phyloP scores from a whole-genome alignment of 2,797 vertebrate genomes.

The Eleutherodactylus coqui region DNA sequence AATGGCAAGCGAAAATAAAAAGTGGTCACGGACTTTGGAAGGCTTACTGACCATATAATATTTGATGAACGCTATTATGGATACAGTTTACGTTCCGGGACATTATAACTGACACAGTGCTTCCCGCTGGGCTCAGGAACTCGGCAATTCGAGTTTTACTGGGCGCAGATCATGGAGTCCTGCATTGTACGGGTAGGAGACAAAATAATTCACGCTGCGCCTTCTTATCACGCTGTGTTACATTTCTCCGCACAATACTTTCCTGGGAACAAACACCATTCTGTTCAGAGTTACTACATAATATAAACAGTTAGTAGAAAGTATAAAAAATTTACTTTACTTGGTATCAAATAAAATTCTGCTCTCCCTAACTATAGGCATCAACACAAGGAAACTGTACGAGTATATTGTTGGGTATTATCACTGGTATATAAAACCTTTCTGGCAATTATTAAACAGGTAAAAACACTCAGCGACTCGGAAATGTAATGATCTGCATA shows the following conservation, averaged over 20 bases:
- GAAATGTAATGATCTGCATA: no score
- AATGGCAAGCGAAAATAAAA: neutral
- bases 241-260: neutral
- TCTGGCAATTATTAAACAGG: no score
- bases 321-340: neutral
- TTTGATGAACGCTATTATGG: neutral
- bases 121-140: neutral
- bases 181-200: no score
- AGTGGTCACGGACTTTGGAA: neutral
- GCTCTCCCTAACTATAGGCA: no score
- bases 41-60: neutral
- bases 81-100: neutral
- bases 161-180: no score
- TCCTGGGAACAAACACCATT: neutral
- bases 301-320: neutral
- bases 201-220: neutral
- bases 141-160: neutral
- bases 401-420: no score
- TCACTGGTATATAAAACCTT: no score
- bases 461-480: no score
- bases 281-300: neutral
- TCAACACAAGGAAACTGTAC: no score
- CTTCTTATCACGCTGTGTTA: neutral
- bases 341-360: neutral
- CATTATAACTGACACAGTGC: neutral